Evolutionary conservation across 23 tunicate genomes (phyloP).

Genomic region (Trididemnum miniatum): DNA sequence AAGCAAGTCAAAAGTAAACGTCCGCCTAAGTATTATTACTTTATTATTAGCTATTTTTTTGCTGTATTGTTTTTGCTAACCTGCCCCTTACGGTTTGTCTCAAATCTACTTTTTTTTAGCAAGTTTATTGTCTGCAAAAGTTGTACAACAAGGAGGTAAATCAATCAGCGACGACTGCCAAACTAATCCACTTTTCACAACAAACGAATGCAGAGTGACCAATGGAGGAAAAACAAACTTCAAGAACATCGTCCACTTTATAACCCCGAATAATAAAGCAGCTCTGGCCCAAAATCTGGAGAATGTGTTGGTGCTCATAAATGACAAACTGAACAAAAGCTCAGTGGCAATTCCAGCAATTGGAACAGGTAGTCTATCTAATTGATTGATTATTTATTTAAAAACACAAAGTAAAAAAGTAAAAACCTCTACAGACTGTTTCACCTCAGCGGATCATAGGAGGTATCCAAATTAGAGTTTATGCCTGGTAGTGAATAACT

Average conservation of each 20-base stretch:
- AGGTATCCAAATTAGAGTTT: too few relatives aligned
- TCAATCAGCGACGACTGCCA: background rate
- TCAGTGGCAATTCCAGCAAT: slow-evolving; percentile 49
- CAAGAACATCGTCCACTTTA: slow-evolving; percentile 21
- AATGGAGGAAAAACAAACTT: slow-evolving; percentile 23
- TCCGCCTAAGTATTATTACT: too few relatives aligned
- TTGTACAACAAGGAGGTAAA: slow-evolving; percentile 14
- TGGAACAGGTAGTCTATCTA: slow-evolving; percentile 44
- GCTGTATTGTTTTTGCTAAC: too few relatives aligned
- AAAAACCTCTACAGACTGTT: too few relatives aligned
- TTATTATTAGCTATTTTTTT: too few relatives aligned
- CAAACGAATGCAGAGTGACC: slow-evolving; percentile 11
- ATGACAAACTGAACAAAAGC: background rate
- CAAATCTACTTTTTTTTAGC: background rate
- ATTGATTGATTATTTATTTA: too few relatives aligned
- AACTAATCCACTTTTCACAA: background rate
- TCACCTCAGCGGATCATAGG: too few relatives aligned
- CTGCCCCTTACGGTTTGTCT: too few relatives aligned
- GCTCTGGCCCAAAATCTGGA: background rate
- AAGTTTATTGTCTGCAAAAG: background rate
- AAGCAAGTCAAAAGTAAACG: too few relatives aligned
- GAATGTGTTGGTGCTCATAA: background rate
- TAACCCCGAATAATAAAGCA: background rate
- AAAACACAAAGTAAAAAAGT: too few relatives aligned
- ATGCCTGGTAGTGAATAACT: too few relatives aligned